Percentiles rank a stretch among this genome's conserved stretches.
These are phyloP conservation scores for Lepus europaeus DNA, from an alignment of 2,113 vertebrate species.

Conservation along the genomic window DNA sequence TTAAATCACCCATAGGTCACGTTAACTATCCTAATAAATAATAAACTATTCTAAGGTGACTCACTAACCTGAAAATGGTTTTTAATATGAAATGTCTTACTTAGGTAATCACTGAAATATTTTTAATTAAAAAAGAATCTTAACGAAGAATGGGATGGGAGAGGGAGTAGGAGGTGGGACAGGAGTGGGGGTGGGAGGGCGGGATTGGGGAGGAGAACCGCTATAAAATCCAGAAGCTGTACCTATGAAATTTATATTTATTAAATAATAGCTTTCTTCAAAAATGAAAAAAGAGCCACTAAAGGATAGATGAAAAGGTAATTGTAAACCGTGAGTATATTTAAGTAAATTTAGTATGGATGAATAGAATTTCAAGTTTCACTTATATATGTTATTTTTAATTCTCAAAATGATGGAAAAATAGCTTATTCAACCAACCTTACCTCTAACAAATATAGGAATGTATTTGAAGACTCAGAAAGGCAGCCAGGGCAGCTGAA, in stretches of 20 bases:
- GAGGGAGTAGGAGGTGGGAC: no score
- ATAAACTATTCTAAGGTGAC: not conserved
- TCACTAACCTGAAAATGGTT: not conserved
- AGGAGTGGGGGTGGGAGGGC: no score
- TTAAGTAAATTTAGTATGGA: not conserved
- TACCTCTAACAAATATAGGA: not conserved
- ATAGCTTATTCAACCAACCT: not conserved
- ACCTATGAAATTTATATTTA: no score
- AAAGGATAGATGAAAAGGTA: not conserved
- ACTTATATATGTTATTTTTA: not conserved
- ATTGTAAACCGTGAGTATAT: not conserved
- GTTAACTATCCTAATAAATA: not conserved
- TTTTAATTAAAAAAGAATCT: not conserved
- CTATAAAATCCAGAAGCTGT: no score
- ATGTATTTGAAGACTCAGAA: not conserved
- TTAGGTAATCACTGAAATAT: not conserved
- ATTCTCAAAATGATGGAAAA: not conserved
- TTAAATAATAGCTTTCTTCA: no score
- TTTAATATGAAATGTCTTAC: not conserved
- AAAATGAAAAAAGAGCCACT: not conserved
- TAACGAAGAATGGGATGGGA: no score
- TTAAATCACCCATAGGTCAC: not conserved
- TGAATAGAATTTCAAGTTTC: not conserved
- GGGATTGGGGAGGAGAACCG: no score
- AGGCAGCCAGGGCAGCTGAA: not conserved